phyloP scores from a whole-genome alignment of 2,888 invertebrate species.

The Cephus spinipes region DNA sequence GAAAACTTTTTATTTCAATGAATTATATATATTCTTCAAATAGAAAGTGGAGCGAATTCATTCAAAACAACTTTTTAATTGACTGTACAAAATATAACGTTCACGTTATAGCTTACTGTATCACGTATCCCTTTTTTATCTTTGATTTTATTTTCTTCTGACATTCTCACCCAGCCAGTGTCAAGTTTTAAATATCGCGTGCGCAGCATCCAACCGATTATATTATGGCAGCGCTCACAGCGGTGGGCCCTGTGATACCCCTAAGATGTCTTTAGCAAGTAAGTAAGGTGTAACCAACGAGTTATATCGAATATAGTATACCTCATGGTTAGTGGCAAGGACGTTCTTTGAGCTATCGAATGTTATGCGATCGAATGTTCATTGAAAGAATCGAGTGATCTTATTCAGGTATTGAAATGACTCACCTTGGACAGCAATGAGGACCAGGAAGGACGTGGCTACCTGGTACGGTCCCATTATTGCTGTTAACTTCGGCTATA shows the following conservation, averaged over 20 bases:
- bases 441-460: conserved; percentile 52
- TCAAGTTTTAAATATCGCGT: neutral
- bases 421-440: conserved; percentile 58
- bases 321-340: neutral
- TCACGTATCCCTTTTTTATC: neutral
- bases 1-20: neutral
- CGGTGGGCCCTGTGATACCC: neutral
- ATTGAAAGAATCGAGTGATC: neutral
- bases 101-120: neutral
- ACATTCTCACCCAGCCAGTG: neutral
- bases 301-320: neutral
- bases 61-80: neutral
- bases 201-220: neutral
- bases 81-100: neutral
- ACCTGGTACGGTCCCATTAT: conserved; percentile 52
- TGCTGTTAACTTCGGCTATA: conserved; percentile 18
- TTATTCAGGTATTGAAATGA: conserved; percentile 15
- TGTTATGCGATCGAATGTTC: neutral
- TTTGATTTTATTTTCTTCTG: neutral
- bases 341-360: neutral
- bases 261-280: neutral
- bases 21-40: neutral
- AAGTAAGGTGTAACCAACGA: neutral
- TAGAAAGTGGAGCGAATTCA: neutral
- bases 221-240: neutral